Evolutionary conservation across 2,888 invertebrate genomes (phyloP).

Genomic region (Scrobipalpa atriplicella): DNA sequence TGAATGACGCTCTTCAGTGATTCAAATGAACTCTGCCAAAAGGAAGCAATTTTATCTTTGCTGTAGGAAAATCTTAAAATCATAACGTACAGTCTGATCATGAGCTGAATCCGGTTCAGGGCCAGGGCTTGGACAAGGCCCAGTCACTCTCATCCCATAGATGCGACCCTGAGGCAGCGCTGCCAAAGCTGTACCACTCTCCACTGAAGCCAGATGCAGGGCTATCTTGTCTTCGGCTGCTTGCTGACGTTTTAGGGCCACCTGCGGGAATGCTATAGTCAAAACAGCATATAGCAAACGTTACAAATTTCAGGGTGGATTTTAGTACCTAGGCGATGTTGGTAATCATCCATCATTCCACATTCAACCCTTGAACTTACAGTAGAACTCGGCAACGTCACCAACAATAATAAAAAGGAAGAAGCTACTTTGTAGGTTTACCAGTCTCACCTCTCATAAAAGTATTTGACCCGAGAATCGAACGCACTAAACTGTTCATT

Average conservation of each 20-base stretch:
- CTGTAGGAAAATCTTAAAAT: neutral
- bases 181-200: slow-evolving; percentile 80
- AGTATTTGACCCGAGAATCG: neutral
- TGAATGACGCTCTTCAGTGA: too few relatives aligned
- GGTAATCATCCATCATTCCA: too few relatives aligned
- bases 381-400: too few relatives aligned
- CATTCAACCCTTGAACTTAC: too few relatives aligned
- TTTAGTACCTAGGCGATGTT: too few relatives aligned
- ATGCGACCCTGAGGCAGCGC: slow-evolving; percentile 95
- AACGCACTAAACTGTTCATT: neutral
- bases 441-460: neutral
- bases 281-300: neutral
- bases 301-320: neutral
- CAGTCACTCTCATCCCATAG: slow-evolving; percentile 93
- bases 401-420: too few relatives aligned
- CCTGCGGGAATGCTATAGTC: slow-evolving; percentile 75
- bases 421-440: too few relatives aligned
- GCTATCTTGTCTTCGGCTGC: slow-evolving; percentile 99
- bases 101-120: slow-evolving; percentile 72
- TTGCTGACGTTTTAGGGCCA: slow-evolving; percentile 97
- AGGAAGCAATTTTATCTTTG: neutral
- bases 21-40: neutral
- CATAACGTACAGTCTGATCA: slow-evolving; percentile 63
- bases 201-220: slow-evolving; percentile 91
- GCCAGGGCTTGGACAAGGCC: slow-evolving; percentile 84